Percentiles rank a stretch among this genome's conserved stretches.
phyloP scores from a whole-genome alignment of 2,888 invertebrate species.

The Diarsia mendica region DNA sequence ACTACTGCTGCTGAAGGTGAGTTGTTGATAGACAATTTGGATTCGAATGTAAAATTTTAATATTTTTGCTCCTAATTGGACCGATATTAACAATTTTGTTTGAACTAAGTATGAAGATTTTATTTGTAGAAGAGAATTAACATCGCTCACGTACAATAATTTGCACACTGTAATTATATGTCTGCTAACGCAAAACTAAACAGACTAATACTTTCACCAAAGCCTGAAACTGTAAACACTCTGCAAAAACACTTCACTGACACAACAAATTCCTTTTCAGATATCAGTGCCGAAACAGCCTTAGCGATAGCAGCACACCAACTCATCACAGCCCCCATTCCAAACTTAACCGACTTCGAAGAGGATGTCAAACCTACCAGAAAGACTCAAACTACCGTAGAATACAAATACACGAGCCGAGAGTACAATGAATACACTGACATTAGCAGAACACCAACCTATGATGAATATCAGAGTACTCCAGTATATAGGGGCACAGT shows the following conservation, averaged over 20 bases:
- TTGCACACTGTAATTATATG: not conserved
- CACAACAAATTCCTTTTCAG: constrained; percentile 69
- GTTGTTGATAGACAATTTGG: constrained; percentile 1
- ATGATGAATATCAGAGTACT: constrained; percentile 80
- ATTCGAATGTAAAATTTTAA: not conserved
- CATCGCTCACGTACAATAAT: not conserved
- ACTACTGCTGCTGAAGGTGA: constrained; percentile 78
- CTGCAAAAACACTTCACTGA: not conserved
- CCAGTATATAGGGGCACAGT: constrained; percentile 72
- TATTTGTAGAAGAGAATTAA: not conserved
- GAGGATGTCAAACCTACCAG: constrained; percentile 71
- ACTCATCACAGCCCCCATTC: constrained; percentile 85
- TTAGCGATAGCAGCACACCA: constrained; percentile 87
- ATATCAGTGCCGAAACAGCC: constrained; percentile 84
- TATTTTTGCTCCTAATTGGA: not conserved
- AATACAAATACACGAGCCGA: constrained; percentile 80
- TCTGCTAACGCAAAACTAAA: not conserved
- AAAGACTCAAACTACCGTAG: constrained; percentile 75
- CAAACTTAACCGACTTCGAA: constrained; percentile 80
- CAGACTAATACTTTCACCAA: not conserved
- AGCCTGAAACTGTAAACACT: not conserved
- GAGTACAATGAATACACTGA: constrained; percentile 75
- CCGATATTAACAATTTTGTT: not conserved
- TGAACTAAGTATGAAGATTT: not conserved
- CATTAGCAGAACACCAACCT: constrained; percentile 70